These are phyloP conservation scores for Epiblema foenella DNA, from an alignment of 2,888 invertebrate species.

Conservation along the genomic window DNA sequence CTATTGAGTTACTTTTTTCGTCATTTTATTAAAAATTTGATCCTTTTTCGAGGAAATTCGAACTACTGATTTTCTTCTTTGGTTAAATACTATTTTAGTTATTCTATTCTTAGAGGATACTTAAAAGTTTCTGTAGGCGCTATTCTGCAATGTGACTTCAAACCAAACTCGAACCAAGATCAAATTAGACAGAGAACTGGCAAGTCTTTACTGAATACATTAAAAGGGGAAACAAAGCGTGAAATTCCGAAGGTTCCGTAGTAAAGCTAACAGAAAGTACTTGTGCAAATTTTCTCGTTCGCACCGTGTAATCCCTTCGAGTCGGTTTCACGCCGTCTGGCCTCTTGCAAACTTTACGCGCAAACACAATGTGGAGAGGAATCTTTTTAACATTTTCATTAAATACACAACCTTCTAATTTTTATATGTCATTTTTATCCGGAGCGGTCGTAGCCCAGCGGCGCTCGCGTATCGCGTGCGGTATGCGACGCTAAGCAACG, in stretches of 20 bases:
- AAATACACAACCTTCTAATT: neutral
- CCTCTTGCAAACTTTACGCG: constrained; percentile 56
- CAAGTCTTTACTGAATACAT: constrained; percentile 44
- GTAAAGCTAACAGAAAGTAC: constrained; percentile 45
- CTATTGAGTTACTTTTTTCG: too few relatives aligned
- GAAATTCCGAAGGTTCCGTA: constrained; percentile 44
- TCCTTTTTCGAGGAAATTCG: too few relatives aligned
- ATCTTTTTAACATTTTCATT: constrained; percentile 47
- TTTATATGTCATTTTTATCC: neutral
- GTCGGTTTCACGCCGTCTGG: constrained; percentile 63
- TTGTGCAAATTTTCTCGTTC: constrained; percentile 62
- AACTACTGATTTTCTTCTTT: too few relatives aligned
- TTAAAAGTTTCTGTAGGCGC: constrained; percentile 12
- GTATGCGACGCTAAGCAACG: too few relatives aligned
- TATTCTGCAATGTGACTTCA: constrained; percentile 13
- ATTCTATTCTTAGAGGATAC: neutral
- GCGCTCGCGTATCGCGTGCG: too few relatives aligned
- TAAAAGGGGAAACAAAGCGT: constrained; percentile 45
- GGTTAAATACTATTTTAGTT: too few relatives aligned
- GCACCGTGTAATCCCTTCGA: constrained; percentile 63
- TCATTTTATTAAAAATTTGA: too few relatives aligned
- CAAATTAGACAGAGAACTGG: constrained; percentile 44
- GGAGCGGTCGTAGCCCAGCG: too few relatives aligned
- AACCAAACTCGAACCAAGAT: constrained; percentile 39
- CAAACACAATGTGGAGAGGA: constrained; percentile 54